phyloP scores from a whole-genome alignment of 1,140 invertebrate species.

The Heliconius hermathena region DNA sequence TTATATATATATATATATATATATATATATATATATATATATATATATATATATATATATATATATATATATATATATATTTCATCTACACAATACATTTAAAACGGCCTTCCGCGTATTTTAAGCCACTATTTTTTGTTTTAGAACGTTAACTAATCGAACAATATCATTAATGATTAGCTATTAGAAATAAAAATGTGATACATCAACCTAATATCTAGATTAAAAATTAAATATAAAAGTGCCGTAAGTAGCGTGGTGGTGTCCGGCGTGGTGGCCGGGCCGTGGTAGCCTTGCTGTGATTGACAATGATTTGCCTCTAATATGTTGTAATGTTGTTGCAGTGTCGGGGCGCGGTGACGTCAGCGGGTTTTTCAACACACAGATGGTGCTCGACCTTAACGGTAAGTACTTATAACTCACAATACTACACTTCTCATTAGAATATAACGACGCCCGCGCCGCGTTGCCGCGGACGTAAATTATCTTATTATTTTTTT shows the following conservation, averaged over 20 bases:
- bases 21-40: too few relatives aligned
- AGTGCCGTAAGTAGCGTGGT: neutral
- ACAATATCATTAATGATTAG: neutral
- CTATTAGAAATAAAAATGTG: neutral
- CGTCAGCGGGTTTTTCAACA: constrained; percentile 76
- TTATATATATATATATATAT: too few relatives aligned
- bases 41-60: too few relatives aligned
- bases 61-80: too few relatives aligned
- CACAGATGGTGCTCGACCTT: constrained; percentile 77
- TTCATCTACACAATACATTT: neutral
- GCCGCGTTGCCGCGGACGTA: constrained; percentile 21
- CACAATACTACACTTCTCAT: constrained; percentile 37
- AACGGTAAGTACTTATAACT: constrained; percentile 62
- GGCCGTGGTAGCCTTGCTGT: neutral
- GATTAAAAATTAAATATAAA: neutral
- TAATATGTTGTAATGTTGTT: constrained; percentile 57
- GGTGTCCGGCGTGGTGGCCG: neutral
- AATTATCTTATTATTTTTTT: constrained; percentile 66
- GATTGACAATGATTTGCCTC: neutral
- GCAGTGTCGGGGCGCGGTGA: constrained; percentile 74
- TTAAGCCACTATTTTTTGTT: neutral
- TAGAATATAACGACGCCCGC: constrained; percentile 49
- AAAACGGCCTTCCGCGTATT: neutral
- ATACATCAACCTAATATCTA: neutral
- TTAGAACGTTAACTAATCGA: neutral